Evolutionary conservation across 92 coral and sea anemone species (phyloP).

Genomic region (Plumapathes pennacea): DNA sequence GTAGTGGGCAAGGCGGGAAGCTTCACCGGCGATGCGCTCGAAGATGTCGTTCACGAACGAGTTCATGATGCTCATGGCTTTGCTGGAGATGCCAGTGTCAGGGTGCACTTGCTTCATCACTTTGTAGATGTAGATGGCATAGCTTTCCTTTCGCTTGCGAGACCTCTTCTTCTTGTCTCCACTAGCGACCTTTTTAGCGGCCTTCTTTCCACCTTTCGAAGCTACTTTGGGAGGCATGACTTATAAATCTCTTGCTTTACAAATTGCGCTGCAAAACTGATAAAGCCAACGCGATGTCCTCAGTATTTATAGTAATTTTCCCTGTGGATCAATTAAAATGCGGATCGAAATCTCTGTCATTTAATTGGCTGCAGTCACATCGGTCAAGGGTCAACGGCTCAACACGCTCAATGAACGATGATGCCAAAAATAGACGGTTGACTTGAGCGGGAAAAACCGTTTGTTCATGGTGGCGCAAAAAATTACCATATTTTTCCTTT

Average conservation of each 20-base stretch:
- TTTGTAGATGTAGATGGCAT: conserved; percentile 38
- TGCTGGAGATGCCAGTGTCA: conserved; percentile 75
- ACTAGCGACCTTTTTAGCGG: conserved; percentile 56
- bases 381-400: no score
- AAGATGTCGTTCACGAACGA: conserved; percentile 68
- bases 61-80: conserved; percentile 75
- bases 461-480: no score
- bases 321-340: conserved; percentile 40
- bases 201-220: conserved; percentile 68
- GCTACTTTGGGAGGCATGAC: conserved; percentile 59
- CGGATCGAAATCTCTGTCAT: conserved; percentile 55
- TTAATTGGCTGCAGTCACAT: no score
- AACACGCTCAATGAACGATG: no score
- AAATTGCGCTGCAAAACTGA: conserved; percentile 33
- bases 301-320: conserved; percentile 37
- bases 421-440: no score
- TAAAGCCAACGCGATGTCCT: conserved; percentile 4
- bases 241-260: conserved; percentile 23
- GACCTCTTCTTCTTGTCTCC: conserved; percentile 58
- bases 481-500: no score
- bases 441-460: no score
- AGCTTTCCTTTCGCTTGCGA: conserved; percentile 50
- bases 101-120: no score
- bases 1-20: conserved; percentile 61
- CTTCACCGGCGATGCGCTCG: conserved; percentile 63